phyloP scores from a whole-genome alignment of 2,888 invertebrate genomes.

The Sesia apiformis region DNA sequence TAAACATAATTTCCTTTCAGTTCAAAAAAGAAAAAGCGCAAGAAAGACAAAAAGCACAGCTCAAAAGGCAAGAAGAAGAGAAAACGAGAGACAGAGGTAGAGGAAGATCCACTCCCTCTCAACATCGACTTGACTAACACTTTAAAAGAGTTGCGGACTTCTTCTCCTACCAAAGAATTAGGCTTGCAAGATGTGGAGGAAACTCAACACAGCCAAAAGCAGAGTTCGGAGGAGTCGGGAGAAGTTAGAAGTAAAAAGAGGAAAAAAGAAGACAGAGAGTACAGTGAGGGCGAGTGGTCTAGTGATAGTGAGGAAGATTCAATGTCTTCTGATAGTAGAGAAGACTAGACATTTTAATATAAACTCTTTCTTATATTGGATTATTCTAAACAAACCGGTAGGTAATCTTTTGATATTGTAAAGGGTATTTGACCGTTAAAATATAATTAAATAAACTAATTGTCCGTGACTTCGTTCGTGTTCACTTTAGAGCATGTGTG shows the following conservation, averaged over 20 bases:
- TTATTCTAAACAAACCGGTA: not conserved
- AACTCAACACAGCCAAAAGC: conserved; percentile 10
- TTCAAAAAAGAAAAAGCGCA: conserved; percentile 31
- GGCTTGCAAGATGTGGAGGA: conserved; percentile 23
- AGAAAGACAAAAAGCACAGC: conserved; percentile 9
- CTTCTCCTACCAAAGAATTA: conserved; percentile 50
- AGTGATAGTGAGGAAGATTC: conserved; percentile 54
- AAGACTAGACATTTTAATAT: conserved; percentile 5
- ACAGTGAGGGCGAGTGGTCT: conserved; percentile 68
- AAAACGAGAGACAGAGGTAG: conserved; percentile 20
- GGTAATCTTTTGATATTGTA: no score
- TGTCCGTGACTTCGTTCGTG: no score
- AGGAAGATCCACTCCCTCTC: conserved; percentile 16
- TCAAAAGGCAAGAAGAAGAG: conserved; percentile 14
- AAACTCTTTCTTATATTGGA: not conserved
- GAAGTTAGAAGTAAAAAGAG: conserved; percentile 12
- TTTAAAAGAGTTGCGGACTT: conserved; percentile 44
- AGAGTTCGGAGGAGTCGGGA: conserved; percentile 20
- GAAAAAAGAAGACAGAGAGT: conserved; percentile 40
- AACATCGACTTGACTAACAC: conserved; percentile 50
- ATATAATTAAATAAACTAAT: no score
- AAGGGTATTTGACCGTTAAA: no score
- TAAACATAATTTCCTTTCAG: conserved; percentile 19
- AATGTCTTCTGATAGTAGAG: conserved; percentile 18
- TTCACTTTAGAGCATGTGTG: no score